Percentiles rank a stretch among this genome's conserved stretches.
Evolutionary conservation across 2,797 vertebrate species (phyloP).

Genomic region (Discoglossus pictus): DNA sequence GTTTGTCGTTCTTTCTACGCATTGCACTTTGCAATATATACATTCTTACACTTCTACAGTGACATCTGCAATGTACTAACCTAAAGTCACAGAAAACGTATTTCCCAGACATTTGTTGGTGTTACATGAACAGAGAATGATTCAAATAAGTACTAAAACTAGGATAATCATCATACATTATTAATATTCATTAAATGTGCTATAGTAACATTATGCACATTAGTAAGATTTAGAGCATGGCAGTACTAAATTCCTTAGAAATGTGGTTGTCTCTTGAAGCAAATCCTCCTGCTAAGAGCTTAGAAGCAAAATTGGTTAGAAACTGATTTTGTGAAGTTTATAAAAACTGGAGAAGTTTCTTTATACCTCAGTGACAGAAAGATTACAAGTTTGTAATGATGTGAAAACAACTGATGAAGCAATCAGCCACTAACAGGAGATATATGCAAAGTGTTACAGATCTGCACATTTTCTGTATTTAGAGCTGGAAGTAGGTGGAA

Average conservation of each 20-base stretch:
- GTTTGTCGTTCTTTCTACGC: too few species aligned
- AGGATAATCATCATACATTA: conserved; percentile 41
- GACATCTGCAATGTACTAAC: background rate
- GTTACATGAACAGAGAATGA: conserved; percentile 31
- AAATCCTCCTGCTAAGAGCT: conserved; percentile 38
- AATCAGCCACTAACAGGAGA: conserved; percentile 30
- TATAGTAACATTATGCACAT: conserved; percentile 30
- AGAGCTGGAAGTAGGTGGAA: background rate
- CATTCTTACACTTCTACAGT: too few species aligned
- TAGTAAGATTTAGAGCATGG: conserved; percentile 35
- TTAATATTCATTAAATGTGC: conserved; percentile 44
- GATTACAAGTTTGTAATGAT: conserved; percentile 41
- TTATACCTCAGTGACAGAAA: conserved; percentile 39
- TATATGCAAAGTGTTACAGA: conserved; percentile 43
- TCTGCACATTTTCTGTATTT: conserved; percentile 29
- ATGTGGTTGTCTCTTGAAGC: conserved; percentile 35
- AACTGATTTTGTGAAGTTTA: conserved; percentile 50
- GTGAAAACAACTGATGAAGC: conserved; percentile 38
- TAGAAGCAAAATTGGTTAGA: conserved; percentile 43
- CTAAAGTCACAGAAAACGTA: conserved; percentile 11
- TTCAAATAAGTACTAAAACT: conserved; percentile 35
- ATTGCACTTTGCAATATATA: too few species aligned
- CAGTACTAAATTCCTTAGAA: conserved; percentile 37
- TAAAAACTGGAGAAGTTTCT: conserved; percentile 36
- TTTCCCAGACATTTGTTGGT: conserved; percentile 19